phyloP scores from a whole-genome alignment of 2,797 vertebrate species.

The Halcyon badia region DNA sequence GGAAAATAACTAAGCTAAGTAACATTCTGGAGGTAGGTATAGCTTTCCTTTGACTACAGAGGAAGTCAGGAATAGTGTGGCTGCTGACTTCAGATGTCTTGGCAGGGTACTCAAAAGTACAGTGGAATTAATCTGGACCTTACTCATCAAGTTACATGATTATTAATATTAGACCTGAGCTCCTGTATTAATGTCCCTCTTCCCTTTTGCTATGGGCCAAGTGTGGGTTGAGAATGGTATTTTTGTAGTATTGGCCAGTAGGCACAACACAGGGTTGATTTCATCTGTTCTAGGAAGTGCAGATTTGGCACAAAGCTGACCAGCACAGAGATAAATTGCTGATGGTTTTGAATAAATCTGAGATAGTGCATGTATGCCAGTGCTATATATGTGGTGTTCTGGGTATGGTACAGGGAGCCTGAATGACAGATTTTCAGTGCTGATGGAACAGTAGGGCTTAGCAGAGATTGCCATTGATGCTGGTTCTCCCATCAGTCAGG shows the following conservation, averaged over 20 bases:
- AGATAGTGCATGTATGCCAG: not conserved
- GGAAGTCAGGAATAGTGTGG: not conserved
- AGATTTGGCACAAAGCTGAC: not conserved
- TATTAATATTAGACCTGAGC: not conserved
- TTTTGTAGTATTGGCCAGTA: not conserved
- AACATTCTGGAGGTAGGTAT: not conserved
- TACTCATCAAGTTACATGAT: not conserved
- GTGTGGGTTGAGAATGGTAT: not conserved
- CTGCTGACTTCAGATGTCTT: not conserved
- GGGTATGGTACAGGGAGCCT: not conserved
- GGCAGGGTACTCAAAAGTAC: not conserved
- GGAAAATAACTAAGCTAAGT: not conserved
- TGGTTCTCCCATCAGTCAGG: not conserved
- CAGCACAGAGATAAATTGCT: not conserved
- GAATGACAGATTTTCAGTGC: not conserved
- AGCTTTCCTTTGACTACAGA: not conserved
- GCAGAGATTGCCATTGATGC: not conserved
- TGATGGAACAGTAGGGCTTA: not conserved
- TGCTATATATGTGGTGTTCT: not conserved
- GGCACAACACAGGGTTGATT: not conserved
- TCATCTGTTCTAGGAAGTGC: not conserved
- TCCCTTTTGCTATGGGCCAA: not conserved
- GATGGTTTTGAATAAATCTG: not conserved
- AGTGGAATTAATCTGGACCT: not conserved
- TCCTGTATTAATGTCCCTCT: not conserved